Percentiles rank a stretch among this genome's conserved stretches.
phyloP scores from a whole-genome alignment of 2,113 vertebrate species.

The Sarotherodon lohbergeri region DNA sequence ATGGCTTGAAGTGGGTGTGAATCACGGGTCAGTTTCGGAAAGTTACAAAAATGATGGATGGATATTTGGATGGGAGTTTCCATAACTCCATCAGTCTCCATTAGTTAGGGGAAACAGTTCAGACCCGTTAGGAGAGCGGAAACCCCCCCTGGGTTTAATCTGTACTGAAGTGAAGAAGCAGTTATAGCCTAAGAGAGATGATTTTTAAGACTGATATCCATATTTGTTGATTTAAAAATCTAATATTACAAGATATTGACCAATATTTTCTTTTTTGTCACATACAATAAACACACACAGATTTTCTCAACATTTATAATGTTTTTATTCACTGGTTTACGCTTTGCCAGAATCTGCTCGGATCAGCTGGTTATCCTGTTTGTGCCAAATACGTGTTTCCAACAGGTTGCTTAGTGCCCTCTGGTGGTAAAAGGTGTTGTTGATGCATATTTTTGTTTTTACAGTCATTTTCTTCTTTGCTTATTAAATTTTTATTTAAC shows the following conservation, averaged over 20 bases:
- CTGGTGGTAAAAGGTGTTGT: background rate
- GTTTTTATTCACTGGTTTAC: background rate
- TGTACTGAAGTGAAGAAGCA: background rate
- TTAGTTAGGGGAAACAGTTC: background rate
- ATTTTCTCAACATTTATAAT: background rate
- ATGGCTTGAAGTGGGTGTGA: background rate
- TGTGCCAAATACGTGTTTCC: background rate
- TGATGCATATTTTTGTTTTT: background rate
- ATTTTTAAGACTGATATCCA: background rate
- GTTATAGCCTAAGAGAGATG: background rate
- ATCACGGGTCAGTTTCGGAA: background rate
- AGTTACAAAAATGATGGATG: background rate
- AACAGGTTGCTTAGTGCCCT: background rate
- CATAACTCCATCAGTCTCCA: background rate
- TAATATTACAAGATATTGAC: background rate
- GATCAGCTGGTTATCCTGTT: background rate
- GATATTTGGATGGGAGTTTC: background rate
- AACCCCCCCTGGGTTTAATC: background rate
- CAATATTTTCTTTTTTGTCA: background rate
- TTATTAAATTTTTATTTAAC: background rate
- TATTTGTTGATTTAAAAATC: background rate
- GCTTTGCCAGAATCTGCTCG: fast-evolving
- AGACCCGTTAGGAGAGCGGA: background rate
- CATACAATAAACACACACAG: background rate
- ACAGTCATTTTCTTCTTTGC: background rate